phyloP scores from a whole-genome alignment of 1,140 invertebrate genomes.

The Leptinotarsa texana region DNA sequence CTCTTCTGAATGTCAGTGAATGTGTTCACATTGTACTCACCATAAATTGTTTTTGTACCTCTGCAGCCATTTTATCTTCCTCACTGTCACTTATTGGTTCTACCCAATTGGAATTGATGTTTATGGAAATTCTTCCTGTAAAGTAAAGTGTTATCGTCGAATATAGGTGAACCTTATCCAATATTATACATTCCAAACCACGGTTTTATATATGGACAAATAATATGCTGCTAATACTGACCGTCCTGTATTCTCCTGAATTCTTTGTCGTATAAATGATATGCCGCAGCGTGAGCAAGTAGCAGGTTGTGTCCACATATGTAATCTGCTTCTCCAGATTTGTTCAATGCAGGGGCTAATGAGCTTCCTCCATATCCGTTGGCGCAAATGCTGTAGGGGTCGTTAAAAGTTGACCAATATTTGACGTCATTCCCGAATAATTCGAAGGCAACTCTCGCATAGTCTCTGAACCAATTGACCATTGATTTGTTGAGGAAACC shows the following conservation, averaged over 20 bases:
- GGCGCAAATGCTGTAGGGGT: slow-evolving; percentile 53
- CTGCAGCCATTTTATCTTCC: background rate
- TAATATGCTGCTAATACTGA: background rate
- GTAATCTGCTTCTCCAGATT: slow-evolving; percentile 42
- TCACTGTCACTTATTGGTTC: background rate
- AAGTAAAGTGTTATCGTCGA: too few species aligned
- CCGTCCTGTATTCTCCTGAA: slow-evolving; percentile 40
- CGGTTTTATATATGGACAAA: too few species aligned
- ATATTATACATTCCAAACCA: too few species aligned
- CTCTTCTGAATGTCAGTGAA: background rate
- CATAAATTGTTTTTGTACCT: background rate
- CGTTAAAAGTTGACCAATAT: slow-evolving; percentile 60
- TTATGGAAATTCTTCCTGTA: slow-evolving; percentile 8
- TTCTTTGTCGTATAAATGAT: slow-evolving; percentile 42
- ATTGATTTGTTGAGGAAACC: slow-evolving; percentile 47
- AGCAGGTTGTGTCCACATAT: slow-evolving; percentile 42
- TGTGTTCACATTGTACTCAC: too few species aligned
- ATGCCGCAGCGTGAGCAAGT: slow-evolving; percentile 41
- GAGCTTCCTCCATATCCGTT: slow-evolving; percentile 35
- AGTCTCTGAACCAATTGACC: slow-evolving; percentile 46
- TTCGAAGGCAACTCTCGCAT: slow-evolving; percentile 40
- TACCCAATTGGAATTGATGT: background rate
- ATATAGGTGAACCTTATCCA: too few species aligned
- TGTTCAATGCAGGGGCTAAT: slow-evolving; percentile 37
- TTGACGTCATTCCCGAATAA: slow-evolving; percentile 50